Conservation (phyloP, 2,113 vertebrate species). For the Pachyramphus minor region DNA sequence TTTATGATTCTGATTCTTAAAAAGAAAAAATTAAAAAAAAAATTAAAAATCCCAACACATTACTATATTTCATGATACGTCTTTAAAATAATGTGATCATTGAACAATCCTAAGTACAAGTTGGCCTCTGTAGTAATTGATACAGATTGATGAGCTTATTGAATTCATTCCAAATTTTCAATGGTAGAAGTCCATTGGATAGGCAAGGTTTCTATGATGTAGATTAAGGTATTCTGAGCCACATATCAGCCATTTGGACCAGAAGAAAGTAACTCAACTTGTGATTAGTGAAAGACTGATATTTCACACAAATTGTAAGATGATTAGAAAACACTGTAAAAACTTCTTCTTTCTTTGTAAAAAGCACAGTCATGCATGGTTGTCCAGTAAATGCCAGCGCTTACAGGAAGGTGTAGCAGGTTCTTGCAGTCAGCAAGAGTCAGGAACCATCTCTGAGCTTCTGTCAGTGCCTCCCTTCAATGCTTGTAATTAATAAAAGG, state of each 20-base stretch:
- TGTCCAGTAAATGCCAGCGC: neutral
- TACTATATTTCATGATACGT: neutral
- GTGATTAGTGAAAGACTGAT: neutral
- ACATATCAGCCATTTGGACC: accelerated
- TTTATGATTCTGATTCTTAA: neutral
- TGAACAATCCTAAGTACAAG: neutral
- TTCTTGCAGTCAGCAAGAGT: neutral
- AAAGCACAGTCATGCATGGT: accelerated
- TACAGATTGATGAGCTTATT: neutral
- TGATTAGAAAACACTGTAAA: neutral
- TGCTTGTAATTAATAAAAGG: neutral
- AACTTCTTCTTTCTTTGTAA: neutral
- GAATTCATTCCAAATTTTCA: neutral
- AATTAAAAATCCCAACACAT: neutral
- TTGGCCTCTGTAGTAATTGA: neutral
- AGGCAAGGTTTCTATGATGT: neutral
- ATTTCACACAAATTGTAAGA: neutral
- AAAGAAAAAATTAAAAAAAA: neutral
- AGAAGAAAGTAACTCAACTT: neutral
- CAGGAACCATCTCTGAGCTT: neutral
- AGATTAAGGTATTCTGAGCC: neutral
- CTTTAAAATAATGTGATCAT: neutral
- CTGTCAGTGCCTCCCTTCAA: neutral
- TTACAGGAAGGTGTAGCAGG: neutral
- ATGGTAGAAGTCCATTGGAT: neutral